Base-by-base conservation (phyloP, 2,113 vertebrate genomes). In the Misgurnus mizolepis region DNA sequence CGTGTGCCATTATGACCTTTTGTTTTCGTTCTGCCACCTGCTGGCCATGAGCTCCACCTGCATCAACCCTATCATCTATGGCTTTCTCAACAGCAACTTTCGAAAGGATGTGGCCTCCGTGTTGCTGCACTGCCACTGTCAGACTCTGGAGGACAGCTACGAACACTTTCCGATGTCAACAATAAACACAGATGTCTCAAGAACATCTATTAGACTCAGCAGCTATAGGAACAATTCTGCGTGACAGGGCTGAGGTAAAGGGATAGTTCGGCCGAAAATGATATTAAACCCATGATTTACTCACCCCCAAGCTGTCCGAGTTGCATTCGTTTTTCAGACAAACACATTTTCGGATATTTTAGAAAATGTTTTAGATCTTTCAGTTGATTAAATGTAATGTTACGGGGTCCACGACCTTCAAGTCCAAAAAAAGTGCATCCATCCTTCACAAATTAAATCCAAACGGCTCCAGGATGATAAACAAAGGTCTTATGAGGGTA, bases 81-180 rank as follows among this genome's bases (percentile, higher is more conserved):
- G 97, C 58, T 96, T 97, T 80, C 93, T 98, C 70, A 98, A 98
- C 64, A 96, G 91, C 89, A 98, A 98, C 88, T 96, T 98, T 78
- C 94, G 94, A 80, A 96, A 95, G 85, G 96, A 98, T 81, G 90
- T 97, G 61, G 94, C 93, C 82, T 91, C 92, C 0, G 79, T 94
- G 66, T 87, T 97, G 76, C 86, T 94, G 79, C 93, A 88, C 83
- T 97, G 96, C 85, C 89, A 92, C 72, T 92, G 90, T 39, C 67
- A 78, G 5, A 27, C 40, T 39, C 27, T 78, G n/a, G 91, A 94
- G 60, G 94, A 95, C 34, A 89, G 90, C 72, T 89, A 89, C 0
- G 94, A 97, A 78, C 91, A 89, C 39, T 89, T 95, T 41, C 95
- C 95, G 22, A 91, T 97, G 74, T 96, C 96, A 14, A 94, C 94